phyloP scores from a whole-genome alignment of 2,797 vertebrate genomes.

The Petrocephalus schoutedeni region DNA sequence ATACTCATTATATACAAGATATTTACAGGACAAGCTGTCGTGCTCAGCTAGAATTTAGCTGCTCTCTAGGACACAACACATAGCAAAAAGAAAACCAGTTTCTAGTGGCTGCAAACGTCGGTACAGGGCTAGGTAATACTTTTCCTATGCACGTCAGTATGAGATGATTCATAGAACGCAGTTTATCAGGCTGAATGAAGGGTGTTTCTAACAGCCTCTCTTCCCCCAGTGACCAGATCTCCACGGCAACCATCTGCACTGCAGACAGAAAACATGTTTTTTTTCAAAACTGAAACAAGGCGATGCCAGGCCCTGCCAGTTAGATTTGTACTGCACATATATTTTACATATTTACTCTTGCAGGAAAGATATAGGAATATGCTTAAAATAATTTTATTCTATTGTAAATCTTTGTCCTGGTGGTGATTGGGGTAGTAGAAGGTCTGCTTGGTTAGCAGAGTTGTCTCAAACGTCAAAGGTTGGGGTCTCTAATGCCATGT shows the following conservation, averaged over 20 bases:
- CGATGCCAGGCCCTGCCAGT: slow-evolving; percentile 17
- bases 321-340: neutral
- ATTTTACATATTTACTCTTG: neutral
- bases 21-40: neutral
- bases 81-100: neutral
- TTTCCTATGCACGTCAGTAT: neutral
- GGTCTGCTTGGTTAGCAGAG: neutral
- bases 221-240: slow-evolving; percentile 28
- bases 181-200: neutral
- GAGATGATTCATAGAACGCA: neutral
- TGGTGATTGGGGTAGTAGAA: neutral
- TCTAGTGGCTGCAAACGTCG: neutral
- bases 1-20: neutral
- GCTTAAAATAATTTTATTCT: neutral
- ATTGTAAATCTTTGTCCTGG: neutral
- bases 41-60: neutral
- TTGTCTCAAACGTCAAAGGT: neutral
- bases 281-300: slow-evolving; percentile 39
- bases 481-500: neutral
- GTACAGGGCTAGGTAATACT: neutral
- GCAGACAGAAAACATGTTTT: slow-evolving; percentile 34
- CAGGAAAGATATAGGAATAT: neutral
- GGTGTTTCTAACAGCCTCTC: neutral
- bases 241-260: slow-evolving; percentile 46
- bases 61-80: neutral